Evolutionary conservation across 2,888 invertebrate genomes (phyloP).

Genomic region (Catocala fraxini): DNA sequence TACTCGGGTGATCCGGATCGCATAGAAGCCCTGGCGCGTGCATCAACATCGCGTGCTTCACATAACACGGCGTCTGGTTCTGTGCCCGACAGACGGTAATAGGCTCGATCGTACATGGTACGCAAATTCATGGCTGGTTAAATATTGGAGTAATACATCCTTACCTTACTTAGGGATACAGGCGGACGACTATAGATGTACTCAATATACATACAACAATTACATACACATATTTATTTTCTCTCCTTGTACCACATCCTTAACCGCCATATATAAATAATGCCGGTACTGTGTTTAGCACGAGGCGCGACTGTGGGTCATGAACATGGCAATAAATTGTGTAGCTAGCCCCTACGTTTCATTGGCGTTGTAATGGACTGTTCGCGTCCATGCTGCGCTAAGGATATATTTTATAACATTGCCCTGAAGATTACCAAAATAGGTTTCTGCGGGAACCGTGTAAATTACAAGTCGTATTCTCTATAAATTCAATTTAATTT

Average conservation of each 20-base stretch:
- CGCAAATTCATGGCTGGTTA: too few species aligned
- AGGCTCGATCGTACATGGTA: too few species aligned
- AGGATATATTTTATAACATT: constrained; percentile 12
- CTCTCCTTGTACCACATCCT: constrained; percentile 2
- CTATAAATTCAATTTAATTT: background rate
- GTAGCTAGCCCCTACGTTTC: constrained; percentile 33
- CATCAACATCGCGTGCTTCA: too few species aligned
- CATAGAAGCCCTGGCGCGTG: too few species aligned
- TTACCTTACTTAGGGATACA: too few species aligned
- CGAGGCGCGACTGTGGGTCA: constrained; percentile 31
- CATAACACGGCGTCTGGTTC: too few species aligned
- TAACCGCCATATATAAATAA: constrained; percentile 46
- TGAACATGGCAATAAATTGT: constrained; percentile 45
- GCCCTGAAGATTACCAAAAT: constrained; percentile 4
- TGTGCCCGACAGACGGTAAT: too few species aligned
- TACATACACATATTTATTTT: background rate
- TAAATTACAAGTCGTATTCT: too few species aligned
- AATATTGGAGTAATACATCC: too few species aligned
- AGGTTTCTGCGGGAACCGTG: background rate
- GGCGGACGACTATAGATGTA: too few species aligned
- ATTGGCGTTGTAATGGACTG: constrained; percentile 35
- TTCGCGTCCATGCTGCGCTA: constrained; percentile 10
- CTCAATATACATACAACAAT: too few species aligned
- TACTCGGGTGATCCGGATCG: too few species aligned
- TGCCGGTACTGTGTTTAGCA: constrained; percentile 39